Percentiles rank a stretch among this genome's conserved stretches.
phyloP scores from a whole-genome alignment of 2,888 invertebrate genomes.

The Standfussiana lucernea region DNA sequence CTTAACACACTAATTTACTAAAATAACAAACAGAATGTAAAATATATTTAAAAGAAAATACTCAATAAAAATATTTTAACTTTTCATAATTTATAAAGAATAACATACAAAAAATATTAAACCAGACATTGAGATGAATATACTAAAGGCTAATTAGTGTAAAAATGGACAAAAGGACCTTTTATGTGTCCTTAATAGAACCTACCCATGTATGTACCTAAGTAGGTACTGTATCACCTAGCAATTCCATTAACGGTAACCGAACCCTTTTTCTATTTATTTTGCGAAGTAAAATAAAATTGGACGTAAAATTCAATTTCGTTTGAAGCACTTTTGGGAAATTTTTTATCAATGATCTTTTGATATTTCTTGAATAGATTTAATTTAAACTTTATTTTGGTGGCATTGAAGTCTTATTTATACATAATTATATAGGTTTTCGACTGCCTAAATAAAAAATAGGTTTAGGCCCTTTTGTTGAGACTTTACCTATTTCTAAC shows the following conservation, averaged over 20 bases:
- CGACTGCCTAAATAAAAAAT: background rate
- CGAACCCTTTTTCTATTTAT: constrained; percentile 56
- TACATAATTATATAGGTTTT: background rate
- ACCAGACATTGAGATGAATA: too few relatives aligned
- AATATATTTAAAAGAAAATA: background rate
- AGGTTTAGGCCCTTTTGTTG: background rate
- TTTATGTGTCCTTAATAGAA: constrained; percentile 10
- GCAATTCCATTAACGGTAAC: constrained; percentile 40
- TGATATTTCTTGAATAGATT: constrained; percentile 16
- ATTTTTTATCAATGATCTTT: constrained; percentile 38
- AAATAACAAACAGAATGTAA: background rate
- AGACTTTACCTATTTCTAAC: background rate
- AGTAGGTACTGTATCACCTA: constrained; percentile 23
- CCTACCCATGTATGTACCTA: background rate
- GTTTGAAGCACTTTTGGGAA: constrained; percentile 28
- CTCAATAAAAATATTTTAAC: background rate
- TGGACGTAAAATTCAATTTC: constrained; percentile 52
- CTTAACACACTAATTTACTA: too few relatives aligned
- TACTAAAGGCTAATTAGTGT: background rate
- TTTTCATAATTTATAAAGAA: too few relatives aligned
- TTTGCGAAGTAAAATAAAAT: constrained; percentile 41
- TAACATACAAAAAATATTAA: too few relatives aligned
- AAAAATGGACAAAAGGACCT: constrained; percentile 21
- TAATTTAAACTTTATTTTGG: constrained; percentile 23
- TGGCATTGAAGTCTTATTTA: background rate